Base-by-base conservation (phyloP, 2,113 vertebrate genomes). In the Diphyllodes magnificus region DNA sequence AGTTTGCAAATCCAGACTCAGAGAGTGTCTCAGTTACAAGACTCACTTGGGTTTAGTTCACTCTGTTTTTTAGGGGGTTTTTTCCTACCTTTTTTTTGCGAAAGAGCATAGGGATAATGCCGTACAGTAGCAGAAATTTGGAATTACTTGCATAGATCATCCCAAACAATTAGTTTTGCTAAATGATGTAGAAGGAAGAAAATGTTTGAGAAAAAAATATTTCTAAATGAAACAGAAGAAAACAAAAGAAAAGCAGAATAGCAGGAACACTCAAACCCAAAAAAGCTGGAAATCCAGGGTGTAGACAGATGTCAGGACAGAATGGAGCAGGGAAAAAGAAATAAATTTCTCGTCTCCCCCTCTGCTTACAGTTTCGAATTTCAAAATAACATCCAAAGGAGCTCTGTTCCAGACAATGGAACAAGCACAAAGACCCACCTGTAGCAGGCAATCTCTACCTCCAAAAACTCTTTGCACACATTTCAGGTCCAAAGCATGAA, bases 1-100 rank as follows among this genome's bases (percentile, higher is more conserved):
- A 93, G 86, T 73, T 94, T 95, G 90, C 93, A 96, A 96, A 95
- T 89, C 80, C 78, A 91, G 75, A 77, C 63, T 69, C 54, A 2
- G 8, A 25, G 40, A 11, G 61, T 69, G 78, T 94, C 61, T 65
- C 70, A 72, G 66, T 70, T 92, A 82, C 53, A 72, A 68, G 33
- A 50, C 27, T 70, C 54, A 60, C 10, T 88, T 73, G 82, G 49
- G 75, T 76, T 95, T 60, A 79, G 37, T 47, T 93, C 28, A 42
- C 42, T 86, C 33, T 61, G 8, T 2, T 39, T 77, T 59, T 61
- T 21, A 10, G 27, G 16, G 2, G 0, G 0, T 10, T 40, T 50
- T 16, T 27, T 1, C 6, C 12, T 31, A 6, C 12, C 13, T 22
- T 14, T 42, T 17, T 57, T 40, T 59, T 54, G 35, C 51, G 47